Conservation (phyloP, 2,113 vertebrate species). For the Pongo abelii region DNA sequence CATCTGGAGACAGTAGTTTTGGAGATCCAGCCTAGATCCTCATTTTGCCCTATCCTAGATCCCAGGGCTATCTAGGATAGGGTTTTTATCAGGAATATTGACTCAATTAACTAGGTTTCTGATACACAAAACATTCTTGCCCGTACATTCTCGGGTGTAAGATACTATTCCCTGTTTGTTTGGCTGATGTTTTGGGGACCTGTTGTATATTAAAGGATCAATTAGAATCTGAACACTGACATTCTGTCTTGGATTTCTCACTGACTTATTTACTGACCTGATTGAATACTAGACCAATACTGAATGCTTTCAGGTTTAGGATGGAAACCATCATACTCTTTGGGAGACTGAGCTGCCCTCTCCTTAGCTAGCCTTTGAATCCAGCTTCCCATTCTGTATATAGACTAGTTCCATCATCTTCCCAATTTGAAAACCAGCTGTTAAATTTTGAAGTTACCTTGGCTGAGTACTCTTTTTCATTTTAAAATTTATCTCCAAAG, state of each 20-base stretch:
- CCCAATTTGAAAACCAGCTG: background rate
- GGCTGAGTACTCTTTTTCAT: background rate
- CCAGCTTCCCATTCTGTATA: background rate
- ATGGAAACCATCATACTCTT: background rate
- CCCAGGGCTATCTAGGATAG: background rate
- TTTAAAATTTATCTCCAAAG: background rate
- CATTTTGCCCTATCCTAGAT: background rate
- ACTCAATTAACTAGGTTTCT: background rate
- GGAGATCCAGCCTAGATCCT: background rate
- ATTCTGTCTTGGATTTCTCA: background rate
- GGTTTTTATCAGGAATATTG: background rate
- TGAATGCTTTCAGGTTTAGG: conserved; percentile 17
- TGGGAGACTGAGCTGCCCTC: background rate
- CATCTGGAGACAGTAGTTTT: background rate
- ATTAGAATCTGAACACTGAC: background rate
- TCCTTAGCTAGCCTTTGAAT: background rate
- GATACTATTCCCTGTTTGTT: background rate
- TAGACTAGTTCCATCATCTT: background rate
- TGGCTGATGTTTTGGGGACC: background rate
- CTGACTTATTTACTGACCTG: background rate
- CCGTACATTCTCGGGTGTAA: background rate
- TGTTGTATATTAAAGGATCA: background rate
- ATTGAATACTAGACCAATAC: background rate
- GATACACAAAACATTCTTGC: background rate
- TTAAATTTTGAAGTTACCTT: conserved; percentile 22